phyloP scores from a whole-genome alignment of 2,888 invertebrate genomes.

The Calameuta pallipes region DNA sequence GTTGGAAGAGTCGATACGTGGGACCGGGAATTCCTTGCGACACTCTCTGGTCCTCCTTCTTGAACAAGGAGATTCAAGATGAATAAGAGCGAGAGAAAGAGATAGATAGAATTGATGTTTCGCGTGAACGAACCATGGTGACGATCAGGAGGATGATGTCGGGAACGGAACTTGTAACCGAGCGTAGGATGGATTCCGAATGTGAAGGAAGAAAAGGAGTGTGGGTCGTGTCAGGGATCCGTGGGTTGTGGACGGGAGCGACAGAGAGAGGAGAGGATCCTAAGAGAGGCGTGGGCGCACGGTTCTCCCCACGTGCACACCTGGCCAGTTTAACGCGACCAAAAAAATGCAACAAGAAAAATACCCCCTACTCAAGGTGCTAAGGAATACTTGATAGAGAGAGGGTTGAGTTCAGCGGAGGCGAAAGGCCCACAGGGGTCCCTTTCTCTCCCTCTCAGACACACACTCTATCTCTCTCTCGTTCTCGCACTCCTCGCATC shows the following conservation, averaged over 20 bases:
- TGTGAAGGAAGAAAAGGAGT: too few relatives aligned
- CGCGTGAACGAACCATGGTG: too few relatives aligned
- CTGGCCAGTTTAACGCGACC: conserved; percentile 17
- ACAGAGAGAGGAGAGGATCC: neutral
- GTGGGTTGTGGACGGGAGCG: neutral
- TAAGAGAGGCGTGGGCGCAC: conserved; percentile 18
- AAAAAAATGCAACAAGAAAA: neutral
- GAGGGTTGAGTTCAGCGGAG: conserved; percentile 13
- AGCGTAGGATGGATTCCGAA: too few relatives aligned
- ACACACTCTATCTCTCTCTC: conserved; percentile 16
- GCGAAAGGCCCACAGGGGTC: conserved; percentile 14
- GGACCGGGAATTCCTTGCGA: too few relatives aligned
- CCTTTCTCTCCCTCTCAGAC: conserved; percentile 20
- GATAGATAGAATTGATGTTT: too few relatives aligned
- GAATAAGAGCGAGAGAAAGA: too few relatives aligned
- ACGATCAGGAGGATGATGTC: too few relatives aligned
- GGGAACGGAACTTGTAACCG: too few relatives aligned
- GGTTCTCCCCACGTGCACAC: conserved; percentile 22
- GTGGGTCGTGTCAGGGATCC: neutral
- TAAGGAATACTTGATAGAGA: conserved; percentile 9
- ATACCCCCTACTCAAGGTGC: neutral
- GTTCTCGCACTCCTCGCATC: conserved; percentile 20
- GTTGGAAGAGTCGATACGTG: too few relatives aligned
- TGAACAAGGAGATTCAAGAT: too few relatives aligned
- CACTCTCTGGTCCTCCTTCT: too few relatives aligned